A percentile compares a stretch with the other conserved stretches of the same genome.
Conservation (phyloP, 1,140 invertebrate species). For the Maniola jurtina region DNA sequence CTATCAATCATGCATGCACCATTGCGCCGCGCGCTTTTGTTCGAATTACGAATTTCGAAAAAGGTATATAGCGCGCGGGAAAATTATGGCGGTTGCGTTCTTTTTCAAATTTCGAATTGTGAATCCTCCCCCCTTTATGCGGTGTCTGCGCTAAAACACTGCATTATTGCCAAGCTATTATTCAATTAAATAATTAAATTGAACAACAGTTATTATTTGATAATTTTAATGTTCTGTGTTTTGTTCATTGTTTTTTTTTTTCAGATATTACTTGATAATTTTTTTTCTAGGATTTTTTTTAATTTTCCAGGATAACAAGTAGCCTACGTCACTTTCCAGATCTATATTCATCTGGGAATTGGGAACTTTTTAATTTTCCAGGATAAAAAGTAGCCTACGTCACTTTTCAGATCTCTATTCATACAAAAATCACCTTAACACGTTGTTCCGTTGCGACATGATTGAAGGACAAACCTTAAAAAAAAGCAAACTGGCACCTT, state of each 20-base stretch:
- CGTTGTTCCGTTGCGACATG: too few relatives aligned
- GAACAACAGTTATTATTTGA: slow-evolving; percentile 43
- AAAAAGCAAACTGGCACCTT: too few relatives aligned
- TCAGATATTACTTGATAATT: background rate
- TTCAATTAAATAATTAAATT: slow-evolving; percentile 64
- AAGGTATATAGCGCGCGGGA: slow-evolving; percentile 63
- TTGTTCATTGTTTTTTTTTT: background rate
- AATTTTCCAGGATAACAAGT: too few relatives aligned
- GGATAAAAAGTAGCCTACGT: too few relatives aligned
- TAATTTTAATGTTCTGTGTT: slow-evolving; percentile 18
- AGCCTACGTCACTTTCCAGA: too few relatives aligned
- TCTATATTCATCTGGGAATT: too few relatives aligned
- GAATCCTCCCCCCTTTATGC: slow-evolving; percentile 40
- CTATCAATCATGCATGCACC: slow-evolving; percentile 76
- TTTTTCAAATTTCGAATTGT: slow-evolving; percentile 53
- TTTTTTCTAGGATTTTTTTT: too few relatives aligned
- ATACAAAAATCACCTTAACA: too few relatives aligned
- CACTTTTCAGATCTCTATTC: too few relatives aligned
- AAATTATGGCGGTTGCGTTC: slow-evolving; percentile 68
- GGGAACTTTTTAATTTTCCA: too few relatives aligned
- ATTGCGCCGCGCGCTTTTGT: slow-evolving; percentile 71
- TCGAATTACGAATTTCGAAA: slow-evolving; percentile 72
- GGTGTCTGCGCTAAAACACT: slow-evolving; percentile 38
- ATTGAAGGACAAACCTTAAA: too few relatives aligned
- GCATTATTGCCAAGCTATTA: slow-evolving; percentile 44